phyloP scores from a whole-genome alignment of 2,888 invertebrate genomes.

The Scaptomyza cyrtandrae region DNA sequence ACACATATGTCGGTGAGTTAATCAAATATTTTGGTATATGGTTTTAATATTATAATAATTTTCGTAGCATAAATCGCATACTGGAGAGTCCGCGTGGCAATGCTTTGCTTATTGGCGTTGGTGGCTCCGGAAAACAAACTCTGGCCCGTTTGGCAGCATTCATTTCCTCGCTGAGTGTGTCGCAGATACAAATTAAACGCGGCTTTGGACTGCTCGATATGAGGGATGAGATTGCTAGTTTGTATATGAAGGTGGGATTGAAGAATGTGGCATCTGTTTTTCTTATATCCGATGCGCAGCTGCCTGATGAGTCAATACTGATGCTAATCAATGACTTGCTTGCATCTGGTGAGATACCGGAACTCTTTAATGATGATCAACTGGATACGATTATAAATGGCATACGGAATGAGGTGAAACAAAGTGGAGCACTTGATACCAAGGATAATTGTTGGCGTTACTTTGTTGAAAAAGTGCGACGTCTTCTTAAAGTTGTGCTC shows the following conservation, averaged over 20 bases:
- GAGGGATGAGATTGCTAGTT: conserved; percentile 89
- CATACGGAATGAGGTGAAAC: conserved; percentile 92
- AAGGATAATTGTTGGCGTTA: conserved; percentile 98
- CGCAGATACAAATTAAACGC: conserved; percentile 95
- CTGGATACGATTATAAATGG: conserved; percentile 93
- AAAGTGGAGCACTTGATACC: conserved; percentile 92
- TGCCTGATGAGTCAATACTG: conserved; percentile 94
- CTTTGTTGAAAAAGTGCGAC: conserved; percentile 95
- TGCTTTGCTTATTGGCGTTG: conserved; percentile 96
- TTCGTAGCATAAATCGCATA: conserved; percentile 93
- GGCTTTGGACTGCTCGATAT: conserved; percentile 94
- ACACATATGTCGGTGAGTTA: conserved; percentile 91
- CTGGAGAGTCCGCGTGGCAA: conserved; percentile 96
- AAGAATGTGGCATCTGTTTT: conserved; percentile 95
- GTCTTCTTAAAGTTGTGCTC: conserved; percentile 92
- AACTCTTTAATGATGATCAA: conserved; percentile 95
- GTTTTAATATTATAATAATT: neutral
- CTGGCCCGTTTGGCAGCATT: conserved; percentile 94
- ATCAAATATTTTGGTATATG: neutral
- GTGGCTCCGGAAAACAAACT: conserved; percentile 97
- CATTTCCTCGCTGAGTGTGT: conserved; percentile 95
- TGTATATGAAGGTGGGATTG: conserved; percentile 94
- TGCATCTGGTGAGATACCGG: conserved; percentile 97
- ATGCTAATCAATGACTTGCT: conserved; percentile 97
- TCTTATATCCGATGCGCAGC: conserved; percentile 97